These are phyloP conservation scores for Bos javanicus DNA, from an alignment of 2,113 vertebrate genomes.

Conservation along the genomic window DNA sequence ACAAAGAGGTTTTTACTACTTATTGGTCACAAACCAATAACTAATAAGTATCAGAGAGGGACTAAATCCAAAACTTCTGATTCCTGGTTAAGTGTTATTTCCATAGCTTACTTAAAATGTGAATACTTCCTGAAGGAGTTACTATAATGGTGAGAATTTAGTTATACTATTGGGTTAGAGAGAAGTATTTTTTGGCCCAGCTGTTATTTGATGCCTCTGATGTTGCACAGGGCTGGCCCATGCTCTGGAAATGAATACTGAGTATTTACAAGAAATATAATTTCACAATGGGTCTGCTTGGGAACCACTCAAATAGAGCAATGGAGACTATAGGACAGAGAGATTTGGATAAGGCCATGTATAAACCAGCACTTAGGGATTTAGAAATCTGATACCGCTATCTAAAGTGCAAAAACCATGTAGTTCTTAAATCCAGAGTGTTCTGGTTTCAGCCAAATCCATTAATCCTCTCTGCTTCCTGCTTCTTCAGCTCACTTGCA, in stretches of 20 bases:
- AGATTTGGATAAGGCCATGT: slow-evolving; percentile 43
- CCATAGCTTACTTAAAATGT: not conserved
- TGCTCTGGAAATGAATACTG: not conserved
- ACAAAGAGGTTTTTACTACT: not conserved
- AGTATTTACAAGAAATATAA: not conserved
- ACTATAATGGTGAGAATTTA: not conserved
- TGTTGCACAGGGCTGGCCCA: not conserved
- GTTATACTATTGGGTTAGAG: not conserved
- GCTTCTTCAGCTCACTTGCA: slow-evolving; percentile 27
- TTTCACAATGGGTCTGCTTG: not conserved
- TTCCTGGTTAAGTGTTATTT: not conserved
- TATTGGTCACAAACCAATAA: slow-evolving; percentile 4
- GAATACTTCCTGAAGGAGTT: not conserved
- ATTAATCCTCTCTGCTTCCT: slow-evolving; percentile 64
- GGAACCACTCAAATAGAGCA: slow-evolving; percentile 1
- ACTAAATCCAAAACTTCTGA: not conserved
- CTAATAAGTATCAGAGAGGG: not conserved
- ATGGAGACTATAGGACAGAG: not conserved
- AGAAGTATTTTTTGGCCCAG: not conserved
- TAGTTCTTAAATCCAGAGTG: slow-evolving; percentile 36
- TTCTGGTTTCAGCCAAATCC: slow-evolving; percentile 54
- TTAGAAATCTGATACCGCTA: slow-evolving; percentile 57
- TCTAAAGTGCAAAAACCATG: slow-evolving; percentile 34
- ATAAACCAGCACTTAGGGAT: slow-evolving; percentile 48
- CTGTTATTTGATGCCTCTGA: not conserved